These are phyloP conservation scores for Podarcis muralis DNA, from an alignment of 2,113 vertebrate genomes.

Conservation along the genomic window DNA sequence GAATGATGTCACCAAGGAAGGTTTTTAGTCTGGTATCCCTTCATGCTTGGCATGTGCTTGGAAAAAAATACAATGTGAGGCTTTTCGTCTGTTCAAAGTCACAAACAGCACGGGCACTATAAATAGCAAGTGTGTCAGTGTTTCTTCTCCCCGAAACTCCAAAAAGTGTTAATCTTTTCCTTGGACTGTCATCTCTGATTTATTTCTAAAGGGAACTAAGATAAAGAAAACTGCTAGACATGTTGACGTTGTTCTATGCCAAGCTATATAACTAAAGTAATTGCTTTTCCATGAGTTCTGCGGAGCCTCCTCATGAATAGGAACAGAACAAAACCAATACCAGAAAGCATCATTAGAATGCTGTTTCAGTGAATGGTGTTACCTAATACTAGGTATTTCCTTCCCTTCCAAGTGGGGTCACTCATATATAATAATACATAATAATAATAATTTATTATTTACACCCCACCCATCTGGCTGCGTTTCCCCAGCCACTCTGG, in stretches of 20 bases:
- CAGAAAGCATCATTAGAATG: background rate
- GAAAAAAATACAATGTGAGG: constrained; percentile 38
- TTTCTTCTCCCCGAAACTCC: constrained; percentile 26
- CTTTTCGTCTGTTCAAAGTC: constrained; percentile 31
- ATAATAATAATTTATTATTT: too few relatives aligned
- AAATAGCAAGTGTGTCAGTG: constrained; percentile 32
- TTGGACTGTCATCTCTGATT: constrained; percentile 32
- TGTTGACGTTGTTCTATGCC: background rate
- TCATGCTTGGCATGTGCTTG: constrained; percentile 12
- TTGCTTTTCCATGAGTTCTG: background rate
- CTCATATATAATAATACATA: background rate
- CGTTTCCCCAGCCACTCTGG: too few relatives aligned
- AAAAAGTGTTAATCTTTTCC: constrained; percentile 29
- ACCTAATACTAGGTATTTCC: background rate
- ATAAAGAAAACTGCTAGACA: background rate
- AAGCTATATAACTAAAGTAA: background rate
- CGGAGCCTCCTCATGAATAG: accelerated
- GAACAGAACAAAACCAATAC: background rate
- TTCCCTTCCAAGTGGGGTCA: background rate
- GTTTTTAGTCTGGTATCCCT: constrained; percentile 33
- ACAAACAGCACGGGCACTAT: constrained; percentile 26
- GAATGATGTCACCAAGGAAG: constrained; percentile 21
- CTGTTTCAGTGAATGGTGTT: background rate
- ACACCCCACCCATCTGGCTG: too few relatives aligned
- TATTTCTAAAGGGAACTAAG: constrained; percentile 25